Percentiles rank a stretch among this genome's conserved stretches.
Evolutionary conservation across 2,797 vertebrate genomes (phyloP).

Genomic region (Silurus aristotelis): DNA sequence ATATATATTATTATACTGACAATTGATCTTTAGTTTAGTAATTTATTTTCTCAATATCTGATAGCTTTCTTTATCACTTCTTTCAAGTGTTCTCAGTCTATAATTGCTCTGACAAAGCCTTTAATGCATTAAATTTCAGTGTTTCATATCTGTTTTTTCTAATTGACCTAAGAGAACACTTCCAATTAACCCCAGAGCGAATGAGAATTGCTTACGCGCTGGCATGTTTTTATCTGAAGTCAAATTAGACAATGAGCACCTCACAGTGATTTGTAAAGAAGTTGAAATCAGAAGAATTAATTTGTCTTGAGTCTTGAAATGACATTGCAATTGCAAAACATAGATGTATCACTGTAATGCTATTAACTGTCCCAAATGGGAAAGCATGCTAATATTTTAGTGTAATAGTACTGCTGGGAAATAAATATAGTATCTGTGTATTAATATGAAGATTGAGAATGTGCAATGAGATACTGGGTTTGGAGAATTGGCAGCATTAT

Average conservation of each 20-base stretch:
- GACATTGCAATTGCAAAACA: background rate
- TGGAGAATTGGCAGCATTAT: background rate
- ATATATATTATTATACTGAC: background rate
- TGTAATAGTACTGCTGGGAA: too few species aligned
- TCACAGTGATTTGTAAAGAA: background rate
- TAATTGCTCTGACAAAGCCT: constrained; percentile 9
- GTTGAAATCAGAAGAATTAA: background rate
- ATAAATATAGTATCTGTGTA: background rate
- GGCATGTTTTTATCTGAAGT: background rate
- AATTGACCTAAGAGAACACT: constrained; percentile 8
- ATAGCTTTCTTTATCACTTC: background rate
- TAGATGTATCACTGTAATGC: background rate
- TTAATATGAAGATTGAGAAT: background rate
- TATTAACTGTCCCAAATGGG: background rate
- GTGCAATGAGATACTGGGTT: background rate
- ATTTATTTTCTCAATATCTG: background rate
- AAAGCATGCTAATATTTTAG: too few species aligned
- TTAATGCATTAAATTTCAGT: background rate
- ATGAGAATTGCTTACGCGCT: background rate
- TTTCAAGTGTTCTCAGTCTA: constrained; percentile 7
- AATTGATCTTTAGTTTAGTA: background rate
- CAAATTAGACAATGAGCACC: background rate
- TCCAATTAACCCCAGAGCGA: constrained; percentile 15
- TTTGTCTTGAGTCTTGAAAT: constrained; percentile 7
- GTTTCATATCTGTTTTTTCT: constrained; percentile 23